Evolutionary conservation across 1,140 invertebrate genomes (phyloP), one percentile per base, ranked within the genome.

Genomic region (Drosophila sechellia): DNA sequence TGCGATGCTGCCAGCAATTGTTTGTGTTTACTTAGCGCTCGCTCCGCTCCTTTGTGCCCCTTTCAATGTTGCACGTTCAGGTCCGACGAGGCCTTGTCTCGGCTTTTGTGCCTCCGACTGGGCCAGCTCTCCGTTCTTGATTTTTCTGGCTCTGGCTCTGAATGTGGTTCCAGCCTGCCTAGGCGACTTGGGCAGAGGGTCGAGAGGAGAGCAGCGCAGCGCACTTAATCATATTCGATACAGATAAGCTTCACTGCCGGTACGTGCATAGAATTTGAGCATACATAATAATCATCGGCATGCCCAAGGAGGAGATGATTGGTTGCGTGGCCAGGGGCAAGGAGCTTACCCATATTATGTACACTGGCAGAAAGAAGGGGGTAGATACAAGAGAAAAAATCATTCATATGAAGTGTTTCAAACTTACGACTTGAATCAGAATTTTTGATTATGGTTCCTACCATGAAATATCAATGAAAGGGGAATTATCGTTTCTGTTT

Each of bases 211-310:
- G 27, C 27, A 31, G 27, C 27, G 84, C 79, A 77, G 84, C 77
- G 84, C 84, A 87, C 84, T 87, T 89, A 89, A 89, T 89, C 84
- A 89, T 89, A 89, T 89, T 89, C 84, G 84, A 89, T 89, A 89
- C 84, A 89, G 84, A 89, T 89, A 89, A 89, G 84, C 84, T 89
- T 89, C 84, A 89, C 60, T 84, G 84, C 84, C 77, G 64, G 72
- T 74, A 89, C 84, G 84, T 89, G 84, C 84, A 89, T 89, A 84
- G 84, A 89, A 87, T 87, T 89, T 89, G 74, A 83, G 79, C 84
- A 89, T 89, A 89, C 79, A 87, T 87, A 87, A 87, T 87, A 87
- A 87, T 87, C 83, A 87, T 83, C 76, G 76, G 73, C 77, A 78
- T 66, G 59, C 79, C 43, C 64, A 64, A 48, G 64, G 34, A 43